Conservation (phyloP, 1,140 invertebrate genomes). For the Drosophila cardini region DNA sequence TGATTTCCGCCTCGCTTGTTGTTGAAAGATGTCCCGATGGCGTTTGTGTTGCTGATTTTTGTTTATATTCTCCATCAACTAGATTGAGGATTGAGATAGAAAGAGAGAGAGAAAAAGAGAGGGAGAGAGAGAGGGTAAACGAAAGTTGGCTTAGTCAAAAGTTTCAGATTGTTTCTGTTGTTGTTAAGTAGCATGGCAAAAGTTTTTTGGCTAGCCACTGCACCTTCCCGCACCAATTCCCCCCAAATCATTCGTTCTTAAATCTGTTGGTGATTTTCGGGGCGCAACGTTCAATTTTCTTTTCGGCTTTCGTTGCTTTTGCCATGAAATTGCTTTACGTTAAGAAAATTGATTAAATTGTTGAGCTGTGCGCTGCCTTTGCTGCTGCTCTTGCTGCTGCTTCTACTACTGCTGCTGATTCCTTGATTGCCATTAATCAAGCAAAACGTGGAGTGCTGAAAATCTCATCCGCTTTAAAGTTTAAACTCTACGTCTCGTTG, state of each 20-base stretch:
- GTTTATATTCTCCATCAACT: conserved; percentile 85
- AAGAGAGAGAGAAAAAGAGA: conserved; percentile 1
- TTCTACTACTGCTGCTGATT: conserved; percentile 53
- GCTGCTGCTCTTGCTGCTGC: conserved; percentile 35
- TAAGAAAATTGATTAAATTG: conserved; percentile 81
- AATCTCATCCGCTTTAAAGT: conserved; percentile 39
- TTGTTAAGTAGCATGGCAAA: conserved; percentile 69
- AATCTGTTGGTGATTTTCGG: conserved; percentile 73
- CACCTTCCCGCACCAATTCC: not conserved
- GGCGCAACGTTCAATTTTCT: conserved; percentile 66
- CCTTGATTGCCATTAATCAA: conserved; percentile 81
- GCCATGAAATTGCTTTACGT: conserved; percentile 75
- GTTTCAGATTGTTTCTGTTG: conserved; percentile 55
- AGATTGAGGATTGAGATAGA: conserved; percentile 14
- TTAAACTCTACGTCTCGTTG: not conserved
- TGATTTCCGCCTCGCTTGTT: conserved; percentile 84
- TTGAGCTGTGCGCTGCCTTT: conserved; percentile 44
- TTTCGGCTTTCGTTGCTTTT: conserved; percentile 28
- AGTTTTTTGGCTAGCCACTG: conserved; percentile 58
- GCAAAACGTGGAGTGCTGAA: conserved; percentile 52
- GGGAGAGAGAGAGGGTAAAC: not conserved
- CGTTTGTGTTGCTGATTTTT: conserved; percentile 85
- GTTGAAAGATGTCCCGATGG: conserved; percentile 84
- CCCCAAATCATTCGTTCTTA: conserved; percentile 5
- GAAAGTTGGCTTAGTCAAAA: conserved; percentile 64